Base-by-base conservation (phyloP, 2,113 vertebrate species). In the Amazona guildingii region DNA sequence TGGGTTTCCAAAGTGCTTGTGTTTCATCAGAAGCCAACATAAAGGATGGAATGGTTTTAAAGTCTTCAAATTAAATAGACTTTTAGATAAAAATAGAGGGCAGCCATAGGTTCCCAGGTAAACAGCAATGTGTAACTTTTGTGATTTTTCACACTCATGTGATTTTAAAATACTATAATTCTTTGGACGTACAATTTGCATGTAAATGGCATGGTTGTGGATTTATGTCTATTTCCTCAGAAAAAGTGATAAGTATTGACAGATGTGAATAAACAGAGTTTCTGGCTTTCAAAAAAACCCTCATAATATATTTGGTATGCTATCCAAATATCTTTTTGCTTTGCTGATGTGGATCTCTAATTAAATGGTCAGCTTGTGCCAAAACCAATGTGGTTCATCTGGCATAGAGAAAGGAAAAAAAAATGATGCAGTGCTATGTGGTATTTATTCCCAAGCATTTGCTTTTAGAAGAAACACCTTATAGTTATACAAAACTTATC, bases 1-100 rank as follows among this genome's bases (percentile, higher is more conserved):
- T 88, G 63, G 69, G 59, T 96, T 78, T 97, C 74, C n/a, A 27
- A 75, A 94, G 79, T 95, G 63, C 91, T 97, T 97, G 84, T 75
- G 77, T 96, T 96, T 97, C 81, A 61, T 57, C 85, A 94, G 92
- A 79, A 83, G 88, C 86, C 57, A 92, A 78, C 19, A 15, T 94
- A 94, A 92, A 79, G 39, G 48, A 77, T 67, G 33, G 78, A 91
- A 81, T 41, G 11, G 91, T 82, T 95, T 97, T 94, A 92, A 98
- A 95, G 75, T 83, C 77, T 97, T 78, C 74, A 94, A 85, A 87
- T 90, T 74, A 95, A 97, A 94, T 86, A 96, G 83, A 68, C 39
- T 82, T 90, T 97, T 98, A 96, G 87, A 94, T 97, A 90, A 97
- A 97, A 97, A 96, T 76, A 95, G 94, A 94, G 93, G 93, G 96